These are phyloP conservation scores for Caenorhabditis parvicauda DNA, from an alignment of 2,888 invertebrate genomes.

Conservation along the genomic window DNA sequence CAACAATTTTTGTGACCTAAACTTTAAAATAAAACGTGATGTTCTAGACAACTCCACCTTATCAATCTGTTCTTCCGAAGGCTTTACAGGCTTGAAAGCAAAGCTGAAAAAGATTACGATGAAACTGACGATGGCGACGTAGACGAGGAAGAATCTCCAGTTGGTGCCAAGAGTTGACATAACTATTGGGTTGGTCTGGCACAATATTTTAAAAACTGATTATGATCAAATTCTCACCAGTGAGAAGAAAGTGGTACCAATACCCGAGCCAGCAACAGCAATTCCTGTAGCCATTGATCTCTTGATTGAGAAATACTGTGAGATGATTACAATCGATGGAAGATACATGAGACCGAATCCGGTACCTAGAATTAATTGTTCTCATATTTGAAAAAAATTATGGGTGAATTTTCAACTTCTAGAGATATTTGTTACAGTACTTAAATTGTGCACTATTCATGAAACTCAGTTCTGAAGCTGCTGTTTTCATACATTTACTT, in stretches of 20 bases:
- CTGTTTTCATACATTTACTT: too few species aligned
- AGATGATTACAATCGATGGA: conserved; percentile 95
- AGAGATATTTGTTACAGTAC: not conserved
- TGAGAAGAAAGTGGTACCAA: conserved; percentile 91
- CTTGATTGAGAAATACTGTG: conserved; percentile 90
- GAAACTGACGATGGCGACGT: conserved; percentile 80
- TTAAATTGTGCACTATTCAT: not conserved
- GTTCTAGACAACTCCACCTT: conserved; percentile 28
- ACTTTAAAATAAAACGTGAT: not conserved
- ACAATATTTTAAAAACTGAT: not conserved
- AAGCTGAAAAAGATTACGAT: conserved; percentile 85
- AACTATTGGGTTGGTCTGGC: conserved; percentile 52
- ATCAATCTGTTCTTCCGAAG: conserved; percentile 49
- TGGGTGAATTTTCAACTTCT: not conserved
- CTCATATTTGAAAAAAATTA: not conserved
- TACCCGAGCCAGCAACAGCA: conserved; percentile 91
- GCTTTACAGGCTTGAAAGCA: conserved; percentile 72
- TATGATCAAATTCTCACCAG: conserved; percentile 37
- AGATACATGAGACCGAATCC: conserved; percentile 95
- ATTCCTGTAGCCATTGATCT: conserved; percentile 89
- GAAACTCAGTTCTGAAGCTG: not conserved
- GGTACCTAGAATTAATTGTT: conserved; percentile 70
- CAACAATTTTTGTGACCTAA: conserved; percentile 46
- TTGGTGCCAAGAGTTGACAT: conserved; percentile 64
- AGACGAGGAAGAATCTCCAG: conserved; percentile 83